Conservation (phyloP, 2,888 invertebrate species). For the Clitarchus hookeri region DNA sequence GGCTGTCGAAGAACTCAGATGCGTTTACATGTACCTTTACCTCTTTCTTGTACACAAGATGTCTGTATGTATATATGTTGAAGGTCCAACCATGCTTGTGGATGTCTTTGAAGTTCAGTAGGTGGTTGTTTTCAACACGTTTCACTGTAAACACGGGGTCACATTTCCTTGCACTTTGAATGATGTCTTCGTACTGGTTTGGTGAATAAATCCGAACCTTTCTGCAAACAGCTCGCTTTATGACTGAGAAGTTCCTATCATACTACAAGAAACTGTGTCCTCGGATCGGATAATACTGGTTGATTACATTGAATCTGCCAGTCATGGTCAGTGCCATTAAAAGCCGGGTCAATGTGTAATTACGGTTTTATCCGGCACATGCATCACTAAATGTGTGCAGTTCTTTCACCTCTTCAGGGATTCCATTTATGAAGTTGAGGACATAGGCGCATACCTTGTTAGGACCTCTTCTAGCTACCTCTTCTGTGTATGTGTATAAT, state of each 20-base stretch:
- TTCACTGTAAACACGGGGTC: neutral
- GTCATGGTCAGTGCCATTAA: no score
- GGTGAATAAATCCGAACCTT: constrained; percentile 38
- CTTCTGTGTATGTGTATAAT: constrained; percentile 11
- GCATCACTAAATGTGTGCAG: constrained; percentile 8
- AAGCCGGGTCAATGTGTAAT: no score
- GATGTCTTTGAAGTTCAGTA: constrained; percentile 37
- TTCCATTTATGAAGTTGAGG: neutral
- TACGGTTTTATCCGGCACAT: constrained; percentile 11
- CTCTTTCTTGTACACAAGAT: no score
- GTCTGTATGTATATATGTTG: constrained; percentile 27
- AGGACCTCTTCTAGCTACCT: neutral
- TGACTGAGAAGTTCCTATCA: constrained; percentile 33
- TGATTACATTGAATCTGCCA: no score
- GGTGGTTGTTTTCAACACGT: constrained; percentile 31
- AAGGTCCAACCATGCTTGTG: constrained; percentile 30
- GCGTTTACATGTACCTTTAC: neutral
- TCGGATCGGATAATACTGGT: constrained; percentile 4
- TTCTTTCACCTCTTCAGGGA: constrained; percentile 11
- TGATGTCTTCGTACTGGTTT: constrained; percentile 36
- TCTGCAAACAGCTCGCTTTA: constrained; percentile 30
- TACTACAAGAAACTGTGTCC: constrained; percentile 33
- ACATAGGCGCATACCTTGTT: neutral
- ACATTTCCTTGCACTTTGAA: constrained; percentile 30
- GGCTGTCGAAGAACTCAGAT: neutral